These are phyloP conservation scores for Oostethus manadensis DNA, from an alignment of 2,113 vertebrate species.

Conservation along the genomic window DNA sequence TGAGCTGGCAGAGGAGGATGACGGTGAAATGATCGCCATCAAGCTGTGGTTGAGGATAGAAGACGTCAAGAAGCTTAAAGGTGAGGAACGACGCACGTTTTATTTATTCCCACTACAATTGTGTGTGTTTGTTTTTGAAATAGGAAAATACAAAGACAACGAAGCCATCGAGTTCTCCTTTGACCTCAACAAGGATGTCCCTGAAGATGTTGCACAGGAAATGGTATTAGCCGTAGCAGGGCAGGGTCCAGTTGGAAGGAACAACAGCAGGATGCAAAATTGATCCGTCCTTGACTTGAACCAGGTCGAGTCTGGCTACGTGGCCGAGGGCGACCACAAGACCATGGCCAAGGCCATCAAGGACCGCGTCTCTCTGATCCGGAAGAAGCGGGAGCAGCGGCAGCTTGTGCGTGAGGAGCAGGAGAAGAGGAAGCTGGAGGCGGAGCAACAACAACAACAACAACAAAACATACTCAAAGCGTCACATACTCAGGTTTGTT, in stretches of 20 bases:
- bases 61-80: conserved; percentile 96
- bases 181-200: conserved; percentile 91
- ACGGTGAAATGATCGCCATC: conserved; percentile 96
- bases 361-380: conserved; percentile 94
- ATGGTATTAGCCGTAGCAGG: conserved; percentile 73
- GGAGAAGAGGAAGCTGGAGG: conserved; percentile 78
- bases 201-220: conserved; percentile 98
- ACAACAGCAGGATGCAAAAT: background rate
- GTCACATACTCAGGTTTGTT: conserved; percentile 49
- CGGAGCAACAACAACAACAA: conserved; percentile 54
- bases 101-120: too few relatives aligned
- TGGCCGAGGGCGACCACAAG: conserved; percentile 97
- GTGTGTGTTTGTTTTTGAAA: conserved; percentile 47
- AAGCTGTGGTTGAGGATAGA: conserved; percentile 97
- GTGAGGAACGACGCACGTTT: conserved; percentile 33
- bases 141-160: conserved; percentile 98
- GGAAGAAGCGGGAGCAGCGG: conserved; percentile 91
- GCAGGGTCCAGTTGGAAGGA: background rate
- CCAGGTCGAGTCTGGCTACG: conserved; percentile 96
- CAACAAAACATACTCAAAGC: conserved; percentile 49
- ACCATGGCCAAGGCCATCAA: conserved; percentile 99
- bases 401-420: conserved; percentile 89
- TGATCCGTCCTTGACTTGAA: too few relatives aligned
- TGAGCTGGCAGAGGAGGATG: conserved; percentile 96
- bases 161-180: conserved; percentile 99